Base-by-base conservation (phyloP, 1,140 invertebrate genomes). In the Drosophila santomea region DNA sequence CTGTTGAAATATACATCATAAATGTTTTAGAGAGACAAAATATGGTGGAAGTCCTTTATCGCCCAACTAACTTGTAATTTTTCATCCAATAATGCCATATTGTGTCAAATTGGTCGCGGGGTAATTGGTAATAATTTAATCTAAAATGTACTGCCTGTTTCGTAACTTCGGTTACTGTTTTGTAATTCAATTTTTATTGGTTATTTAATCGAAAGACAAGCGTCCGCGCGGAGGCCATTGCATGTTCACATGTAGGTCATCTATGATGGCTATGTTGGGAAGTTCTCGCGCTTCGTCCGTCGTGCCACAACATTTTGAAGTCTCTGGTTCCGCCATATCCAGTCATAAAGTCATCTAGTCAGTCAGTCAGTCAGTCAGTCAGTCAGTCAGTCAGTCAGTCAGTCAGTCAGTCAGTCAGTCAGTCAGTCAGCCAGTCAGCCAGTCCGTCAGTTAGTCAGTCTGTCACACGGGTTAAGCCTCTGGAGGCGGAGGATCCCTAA, bases 111-210 rank as follows among this genome's bases (percentile, higher is more conserved):
- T 51, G 38, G 23, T 32, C 12, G 10, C 32, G 28, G 56, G 43
- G 50, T 76, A 80, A 80, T 73, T 81, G 67, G 73, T 80, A 77
- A 80, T 77, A 80, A 77, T 81, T 73, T 80, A 81, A 81, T 80
- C 77, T 57, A 76, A 50, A 61, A 43, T 20, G 12, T 36, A 32
- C 43, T 48, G 57, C 48, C 44, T 28, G 45, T 57, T 55, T 45
- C 41, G 45, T 72, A 54, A 52, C 60, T 67, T 63, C 28, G 28
- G 28, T 43, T 43, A 54, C 36, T 36, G 28, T 43, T 58, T 28
- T 44, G 36, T 50, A 50, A 62, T 50, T 35, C 23, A 28, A 11
- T 74, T 80, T 75, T 71, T 80, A 75, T 80, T 80, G 78, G 64
- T 57, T 78, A 77, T 78, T 81, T 82, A 82, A 81, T 81, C 79